Evolutionary conservation across 2,113 vertebrate genomes (phyloP), one percentile per base, ranked within the genome.

Genomic region (Hyaena hyaena): DNA sequence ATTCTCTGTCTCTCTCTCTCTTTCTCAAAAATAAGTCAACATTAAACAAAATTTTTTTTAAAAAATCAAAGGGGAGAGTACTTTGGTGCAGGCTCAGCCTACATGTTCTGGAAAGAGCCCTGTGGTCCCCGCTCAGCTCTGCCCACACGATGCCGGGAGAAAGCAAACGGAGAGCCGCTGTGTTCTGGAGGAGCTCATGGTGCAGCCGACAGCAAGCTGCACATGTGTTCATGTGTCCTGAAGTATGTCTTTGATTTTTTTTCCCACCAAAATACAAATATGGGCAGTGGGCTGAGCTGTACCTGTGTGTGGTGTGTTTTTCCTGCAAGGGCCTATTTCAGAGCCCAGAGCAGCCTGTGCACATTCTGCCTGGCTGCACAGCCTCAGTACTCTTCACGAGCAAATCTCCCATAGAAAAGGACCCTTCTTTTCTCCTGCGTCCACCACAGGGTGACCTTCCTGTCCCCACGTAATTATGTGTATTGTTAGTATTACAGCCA

Each of bases 171-270:
- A 71, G 45, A 15, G 33, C 12, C 12, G 9, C 76, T 61, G 24
- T 31, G 23, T 26, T 14, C 35, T 26, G 23, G 5, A 11, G 3
- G 71, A 43, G 71, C 39, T 7, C 2, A 39, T 10, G 1, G 7
- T 5, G 11, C 39, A 6, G 3, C 23, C 11, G 39, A 45, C 23
- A 1, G 23, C 0, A 11, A 45, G 21, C 23, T 4, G 24, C 39
- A 45, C 39, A 0, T 0, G 35, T 90, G 66, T 39, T 31, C 74
- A 28, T 12, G 19, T 35, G 23, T 66, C 43, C 4, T 66, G 43
- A 66, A 35, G 26, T 50, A 48, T 10, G 76, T 45, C 55, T 82
- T 73, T 55, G 11, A 24, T 33, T 68, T 68, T n/a, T 68, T 66
- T 39, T 24, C 50, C 12, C 58, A 45, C 50, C 33, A 71, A 84